phyloP scores from a whole-genome alignment of 2,797 vertebrate genomes.

The Dryobates pubescens region DNA sequence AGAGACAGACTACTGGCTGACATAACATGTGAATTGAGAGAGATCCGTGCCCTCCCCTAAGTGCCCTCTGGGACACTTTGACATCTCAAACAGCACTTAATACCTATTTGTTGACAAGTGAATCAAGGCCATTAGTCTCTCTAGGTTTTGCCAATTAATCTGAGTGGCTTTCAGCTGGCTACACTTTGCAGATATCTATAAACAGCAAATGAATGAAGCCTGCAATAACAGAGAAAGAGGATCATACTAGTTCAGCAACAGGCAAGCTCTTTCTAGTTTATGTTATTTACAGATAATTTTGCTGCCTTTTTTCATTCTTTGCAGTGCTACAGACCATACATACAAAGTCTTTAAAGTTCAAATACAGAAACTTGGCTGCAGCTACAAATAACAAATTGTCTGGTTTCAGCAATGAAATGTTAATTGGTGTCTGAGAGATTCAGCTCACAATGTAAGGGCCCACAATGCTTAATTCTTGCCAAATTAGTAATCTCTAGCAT shows the following conservation, averaged over 20 bases:
- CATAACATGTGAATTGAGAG: not conserved
- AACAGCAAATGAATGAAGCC: conserved; percentile 31
- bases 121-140: not conserved
- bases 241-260: conserved; percentile 43
- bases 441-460: conserved; percentile 31
- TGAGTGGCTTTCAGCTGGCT: not conserved
- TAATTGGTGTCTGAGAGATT: conserved; percentile 68
- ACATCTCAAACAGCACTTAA: not conserved
- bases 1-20: accelerated
- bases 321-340: conserved; percentile 58
- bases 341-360: conserved; percentile 76
- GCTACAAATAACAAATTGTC: conserved; percentile 64
- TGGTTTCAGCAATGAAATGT: conserved; percentile 40
- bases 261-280: conserved; percentile 13
- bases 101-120: not conserved
- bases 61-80: not conserved
- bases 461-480: conserved; percentile 18
- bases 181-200: not conserved
- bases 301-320: conserved; percentile 59
- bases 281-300: conserved; percentile 65
- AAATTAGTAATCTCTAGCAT: conserved; percentile 27
- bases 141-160: not conserved
- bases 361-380: conserved; percentile 65
- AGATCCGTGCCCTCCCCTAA: not conserved
- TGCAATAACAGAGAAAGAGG: conserved; percentile 26